Percentiles rank a stretch among this genome's conserved stretches.
These are phyloP conservation scores for Drosophila barbarae DNA, from an alignment of 2,888 invertebrate genomes.

Conservation along the genomic window DNA sequence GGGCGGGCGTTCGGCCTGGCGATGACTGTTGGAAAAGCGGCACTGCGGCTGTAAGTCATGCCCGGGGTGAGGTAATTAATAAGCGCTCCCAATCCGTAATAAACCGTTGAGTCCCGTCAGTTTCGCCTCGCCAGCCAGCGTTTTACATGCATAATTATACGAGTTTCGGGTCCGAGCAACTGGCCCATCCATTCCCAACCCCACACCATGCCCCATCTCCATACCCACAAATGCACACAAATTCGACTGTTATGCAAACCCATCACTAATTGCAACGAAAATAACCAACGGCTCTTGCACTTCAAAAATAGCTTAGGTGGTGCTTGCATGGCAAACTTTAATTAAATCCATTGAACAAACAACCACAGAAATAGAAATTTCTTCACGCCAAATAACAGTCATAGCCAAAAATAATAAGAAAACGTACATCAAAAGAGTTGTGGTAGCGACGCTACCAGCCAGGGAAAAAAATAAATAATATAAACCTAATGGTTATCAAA, in stretches of 20 bases:
- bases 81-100: conserved; percentile 60
- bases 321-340: conserved; percentile 39
- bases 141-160: conserved; percentile 30
- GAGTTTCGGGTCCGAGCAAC: conserved; percentile 9
- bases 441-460: conserved; percentile 3
- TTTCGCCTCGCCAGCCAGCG: conserved; percentile 34
- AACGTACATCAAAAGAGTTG: not conserved
- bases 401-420: conserved; percentile 6
- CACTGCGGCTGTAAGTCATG: conserved; percentile 52
- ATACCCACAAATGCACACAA: conserved; percentile 10
- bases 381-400: conserved; percentile 33
- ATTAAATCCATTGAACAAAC: conserved; percentile 55
- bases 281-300: conserved; percentile 25
- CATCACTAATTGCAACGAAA: conserved; percentile 55
- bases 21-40: conserved; percentile 65
- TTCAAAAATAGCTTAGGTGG: conserved; percentile 18
- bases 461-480: not conserved
- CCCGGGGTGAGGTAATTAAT: conserved; percentile 57
- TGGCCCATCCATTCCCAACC: conserved; percentile 14
- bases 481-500: not conserved
- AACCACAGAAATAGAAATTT: conserved; percentile 53
- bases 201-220: not conserved
- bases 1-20: conserved; percentile 4
- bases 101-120: conserved; percentile 39
- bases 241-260: conserved; percentile 59